These are phyloP conservation scores for Oncorhynchus mykiss DNA, from an alignment of 2,113 vertebrate genomes.

Conservation along the genomic window DNA sequence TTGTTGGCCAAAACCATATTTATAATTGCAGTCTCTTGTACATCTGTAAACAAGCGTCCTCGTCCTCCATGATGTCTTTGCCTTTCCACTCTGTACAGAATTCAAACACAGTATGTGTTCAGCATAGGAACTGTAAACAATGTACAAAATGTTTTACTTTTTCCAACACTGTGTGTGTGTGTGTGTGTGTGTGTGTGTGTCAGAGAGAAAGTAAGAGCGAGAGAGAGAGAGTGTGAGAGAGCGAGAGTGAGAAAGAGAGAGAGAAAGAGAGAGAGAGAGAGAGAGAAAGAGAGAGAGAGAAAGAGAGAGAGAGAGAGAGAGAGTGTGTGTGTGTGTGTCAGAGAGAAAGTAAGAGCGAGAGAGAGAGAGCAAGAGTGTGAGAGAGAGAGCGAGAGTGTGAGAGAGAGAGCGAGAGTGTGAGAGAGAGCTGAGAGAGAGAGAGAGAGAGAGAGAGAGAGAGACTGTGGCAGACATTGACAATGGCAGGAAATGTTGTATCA, in stretches of 20 bases:
- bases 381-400: not conserved
- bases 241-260: not conserved
- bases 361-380: not conserved
- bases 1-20: too few species aligned
- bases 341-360: too few species aligned
- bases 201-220: too few species aligned
- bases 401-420: not conserved
- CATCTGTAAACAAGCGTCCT: too few species aligned
- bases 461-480: constrained; percentile 61
- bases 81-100: too few species aligned
- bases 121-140: too few species aligned
- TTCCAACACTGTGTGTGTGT: constrained; percentile 14
- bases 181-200: not conserved
- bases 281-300: constrained; percentile 29
- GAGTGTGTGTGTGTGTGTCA: too few species aligned
- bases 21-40: too few species aligned
- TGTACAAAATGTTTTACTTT: too few species aligned
- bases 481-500: constrained; percentile 69
- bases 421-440: not conserved
- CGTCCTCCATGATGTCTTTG: too few species aligned
- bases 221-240: not conserved
- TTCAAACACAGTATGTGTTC: too few species aligned
- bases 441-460: constrained; percentile 28
- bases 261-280: not conserved
- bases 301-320: too few species aligned